Conservation (phyloP, 2,888 invertebrate genomes). For the Ornithoptera alexandrae region DNA sequence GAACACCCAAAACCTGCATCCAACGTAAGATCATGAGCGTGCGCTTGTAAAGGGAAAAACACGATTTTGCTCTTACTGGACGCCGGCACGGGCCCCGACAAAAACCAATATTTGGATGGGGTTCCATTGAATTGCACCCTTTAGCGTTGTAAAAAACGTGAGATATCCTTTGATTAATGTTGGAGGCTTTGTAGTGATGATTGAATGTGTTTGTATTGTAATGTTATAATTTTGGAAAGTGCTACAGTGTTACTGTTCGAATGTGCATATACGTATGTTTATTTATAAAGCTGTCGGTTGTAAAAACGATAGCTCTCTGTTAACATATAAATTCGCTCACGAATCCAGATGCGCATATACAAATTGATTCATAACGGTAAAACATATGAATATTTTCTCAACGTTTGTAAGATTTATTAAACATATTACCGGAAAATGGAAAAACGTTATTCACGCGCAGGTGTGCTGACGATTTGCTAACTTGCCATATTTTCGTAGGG, state of each 20-base stretch:
- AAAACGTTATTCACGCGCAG: conserved; percentile 74
- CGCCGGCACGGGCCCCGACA: conserved; percentile 53
- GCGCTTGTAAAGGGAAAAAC: conserved; percentile 71
- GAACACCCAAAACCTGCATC: conserved; percentile 60
- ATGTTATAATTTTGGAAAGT: conserved; percentile 13
- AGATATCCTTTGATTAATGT: conserved; percentile 74
- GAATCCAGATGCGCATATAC: conserved; percentile 43
- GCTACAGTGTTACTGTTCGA: neutral
- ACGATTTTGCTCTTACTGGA: conserved; percentile 77
- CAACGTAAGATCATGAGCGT: conserved; percentile 61
- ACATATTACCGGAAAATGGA: conserved; percentile 70
- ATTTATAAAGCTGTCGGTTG: neutral
- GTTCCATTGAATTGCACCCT: conserved; percentile 73
- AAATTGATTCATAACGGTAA: conserved; percentile 38
- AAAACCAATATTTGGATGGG: conserved; percentile 79
- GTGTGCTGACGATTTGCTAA: conserved; percentile 78
- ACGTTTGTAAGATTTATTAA: conserved; percentile 70
- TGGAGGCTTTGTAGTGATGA: conserved; percentile 42
- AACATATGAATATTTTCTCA: conserved; percentile 62
- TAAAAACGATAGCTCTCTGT: too few relatives aligned
- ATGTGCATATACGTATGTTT: neutral
- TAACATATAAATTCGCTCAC: conserved; percentile 1
- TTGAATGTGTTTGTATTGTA: conserved; percentile 28
- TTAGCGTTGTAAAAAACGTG: conserved; percentile 65
- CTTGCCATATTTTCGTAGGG: conserved; percentile 70